A percentile compares a stretch with the other conserved stretches of the same genome.
Conservation (phyloP, 2,888 invertebrate species). For the Suillia variegata region DNA sequence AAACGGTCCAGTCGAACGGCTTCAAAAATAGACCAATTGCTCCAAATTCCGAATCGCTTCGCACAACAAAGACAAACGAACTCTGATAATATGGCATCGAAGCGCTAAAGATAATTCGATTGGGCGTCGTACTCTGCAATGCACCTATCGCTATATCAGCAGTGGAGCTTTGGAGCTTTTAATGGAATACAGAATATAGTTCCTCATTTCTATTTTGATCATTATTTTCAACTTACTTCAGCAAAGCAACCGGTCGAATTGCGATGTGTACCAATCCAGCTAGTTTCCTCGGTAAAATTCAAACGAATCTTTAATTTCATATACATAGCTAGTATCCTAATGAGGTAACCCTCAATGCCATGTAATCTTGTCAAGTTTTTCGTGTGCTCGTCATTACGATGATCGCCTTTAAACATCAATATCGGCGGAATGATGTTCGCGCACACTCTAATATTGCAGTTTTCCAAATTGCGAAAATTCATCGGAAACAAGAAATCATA, state of each 20-base stretch:
- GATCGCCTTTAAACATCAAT: constrained; percentile 42
- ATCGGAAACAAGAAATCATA: too few relatives aligned
- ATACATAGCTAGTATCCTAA: constrained; percentile 36
- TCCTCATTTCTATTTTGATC: too few relatives aligned
- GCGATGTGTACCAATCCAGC: constrained; percentile 24
- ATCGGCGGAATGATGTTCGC: constrained; percentile 40
- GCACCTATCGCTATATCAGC: constrained; percentile 47
- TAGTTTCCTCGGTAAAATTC: constrained; percentile 30
- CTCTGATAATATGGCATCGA: constrained; percentile 43
- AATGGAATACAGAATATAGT: too few relatives aligned
- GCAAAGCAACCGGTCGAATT: constrained; percentile 41
- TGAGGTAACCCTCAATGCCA: constrained; percentile 49
- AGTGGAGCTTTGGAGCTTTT: constrained; percentile 34
- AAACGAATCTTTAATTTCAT: constrained; percentile 45
- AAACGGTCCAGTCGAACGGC: constrained; percentile 38
- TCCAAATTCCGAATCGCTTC: constrained; percentile 29
- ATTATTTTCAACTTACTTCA: constrained; percentile 41
- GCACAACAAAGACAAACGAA: constrained; percentile 41
- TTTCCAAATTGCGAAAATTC: constrained; percentile 29
- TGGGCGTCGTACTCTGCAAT: constrained; percentile 38
- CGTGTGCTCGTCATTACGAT: constrained; percentile 26
- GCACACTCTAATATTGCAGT: constrained; percentile 42
- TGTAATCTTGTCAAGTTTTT: constrained; percentile 30
- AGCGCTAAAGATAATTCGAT: constrained; percentile 33
- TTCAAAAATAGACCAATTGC: constrained; percentile 35